Evolutionary conservation across 2,113 vertebrate species (phyloP).

Genomic region (Microtus ochrogaster): DNA sequence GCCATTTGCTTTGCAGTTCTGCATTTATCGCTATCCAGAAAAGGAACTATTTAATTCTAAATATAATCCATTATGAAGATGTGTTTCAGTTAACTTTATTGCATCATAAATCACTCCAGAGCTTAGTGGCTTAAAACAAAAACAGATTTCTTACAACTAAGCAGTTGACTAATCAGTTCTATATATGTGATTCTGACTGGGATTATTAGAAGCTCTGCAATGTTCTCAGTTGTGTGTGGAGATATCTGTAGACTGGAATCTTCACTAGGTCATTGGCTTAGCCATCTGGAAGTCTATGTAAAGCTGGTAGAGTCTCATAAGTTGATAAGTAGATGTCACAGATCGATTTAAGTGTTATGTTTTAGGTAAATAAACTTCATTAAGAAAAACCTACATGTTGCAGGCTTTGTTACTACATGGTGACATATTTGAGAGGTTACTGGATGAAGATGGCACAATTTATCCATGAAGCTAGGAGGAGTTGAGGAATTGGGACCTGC

Average conservation of each 20-base stretch:
- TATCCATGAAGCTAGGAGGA: neutral
- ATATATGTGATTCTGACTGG: neutral
- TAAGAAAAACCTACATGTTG: neutral
- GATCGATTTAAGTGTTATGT: neutral
- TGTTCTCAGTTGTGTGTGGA: neutral
- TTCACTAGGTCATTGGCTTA: neutral
- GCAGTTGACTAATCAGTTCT: neutral
- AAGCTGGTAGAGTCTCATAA: neutral
- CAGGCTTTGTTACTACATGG: neutral
- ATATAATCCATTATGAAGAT: neutral
- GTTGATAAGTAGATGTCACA: rapidly evolving
- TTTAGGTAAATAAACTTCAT: neutral
- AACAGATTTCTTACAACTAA: neutral
- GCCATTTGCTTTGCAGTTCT: neutral
- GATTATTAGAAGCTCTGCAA: neutral
- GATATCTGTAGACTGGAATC: neutral
- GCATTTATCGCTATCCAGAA: neutral
- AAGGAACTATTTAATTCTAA: neutral
- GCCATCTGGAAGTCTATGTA: neutral
- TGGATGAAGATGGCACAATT: neutral
- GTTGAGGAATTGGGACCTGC: no score
- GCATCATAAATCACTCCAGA: neutral
- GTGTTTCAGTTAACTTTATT: neutral
- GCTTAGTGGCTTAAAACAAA: neutral
- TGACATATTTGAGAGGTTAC: neutral